These are phyloP conservation scores for Microctonus brassicae DNA, from an alignment of 2,888 invertebrate genomes.

Conservation along the genomic window DNA sequence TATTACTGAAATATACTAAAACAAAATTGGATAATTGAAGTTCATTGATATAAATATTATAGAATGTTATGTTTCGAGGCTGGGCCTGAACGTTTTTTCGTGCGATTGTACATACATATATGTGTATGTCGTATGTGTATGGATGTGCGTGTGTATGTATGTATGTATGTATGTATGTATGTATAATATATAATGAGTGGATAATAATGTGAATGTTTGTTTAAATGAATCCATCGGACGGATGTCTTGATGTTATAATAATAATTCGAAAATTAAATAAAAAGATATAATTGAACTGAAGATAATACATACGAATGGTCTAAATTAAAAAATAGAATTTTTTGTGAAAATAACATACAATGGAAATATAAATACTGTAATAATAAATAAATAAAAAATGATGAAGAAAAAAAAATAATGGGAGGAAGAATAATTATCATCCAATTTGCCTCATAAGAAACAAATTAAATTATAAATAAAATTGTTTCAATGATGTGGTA, in stretches of 20 bases:
- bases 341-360: constrained; percentile 13
- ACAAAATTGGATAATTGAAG: constrained; percentile 33
- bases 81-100: constrained; percentile 52
- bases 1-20: background rate
- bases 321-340: background rate
- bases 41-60: constrained; percentile 45
- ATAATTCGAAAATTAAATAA: background rate
- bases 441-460: constrained; percentile 1
- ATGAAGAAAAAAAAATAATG: constrained; percentile 17
- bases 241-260: background rate
- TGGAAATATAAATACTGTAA: background rate
- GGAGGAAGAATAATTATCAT: constrained; percentile 13
- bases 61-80: constrained; percentile 55
- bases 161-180: background rate
- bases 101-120: constrained; percentile 33
- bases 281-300: too few species aligned
- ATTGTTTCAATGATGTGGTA: constrained; percentile 57
- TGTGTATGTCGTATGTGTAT: background rate
- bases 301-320: too few species aligned
- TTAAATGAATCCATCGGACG: background rate
- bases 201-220: constrained; percentile 30
- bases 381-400: too few species aligned
- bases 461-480: constrained; percentile 34
- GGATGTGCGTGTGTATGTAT: background rate
- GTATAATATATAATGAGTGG: constrained; percentile 22